Percentiles rank a stretch among this genome's conserved stretches.
phyloP scores from a whole-genome alignment of 1,140 invertebrate genomes.

The Papilio polyxenes region DNA sequence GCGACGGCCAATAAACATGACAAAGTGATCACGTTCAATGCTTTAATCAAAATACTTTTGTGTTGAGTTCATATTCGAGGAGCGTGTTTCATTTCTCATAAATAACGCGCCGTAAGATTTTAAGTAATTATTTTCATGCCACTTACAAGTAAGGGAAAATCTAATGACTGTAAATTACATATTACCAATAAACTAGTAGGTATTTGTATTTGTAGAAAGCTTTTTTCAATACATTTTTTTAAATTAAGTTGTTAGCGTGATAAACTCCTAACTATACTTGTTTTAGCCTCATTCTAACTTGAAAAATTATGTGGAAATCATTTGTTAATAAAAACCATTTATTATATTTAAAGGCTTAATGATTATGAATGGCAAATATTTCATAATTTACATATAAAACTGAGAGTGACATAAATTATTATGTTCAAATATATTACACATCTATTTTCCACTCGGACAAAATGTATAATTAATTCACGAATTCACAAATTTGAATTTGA shows the following conservation, averaged over 20 bases:
- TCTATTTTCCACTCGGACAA: background rate
- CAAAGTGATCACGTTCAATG: background rate
- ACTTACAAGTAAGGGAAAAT: background rate
- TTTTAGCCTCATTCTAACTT: background rate
- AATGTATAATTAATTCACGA: background rate
- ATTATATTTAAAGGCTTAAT: conserved; percentile 6
- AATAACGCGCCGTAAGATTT: background rate
- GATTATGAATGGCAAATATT: conserved; percentile 13
- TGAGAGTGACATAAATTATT: conserved; percentile 22
- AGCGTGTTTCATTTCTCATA: background rate
- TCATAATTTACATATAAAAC: conserved; percentile 16
- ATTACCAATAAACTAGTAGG: no score
- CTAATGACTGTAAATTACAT: no score
- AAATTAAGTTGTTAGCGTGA: no score
- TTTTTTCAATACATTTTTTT: no score
- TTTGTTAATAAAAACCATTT: background rate
- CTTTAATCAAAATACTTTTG: conserved; percentile 25
- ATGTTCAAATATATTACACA: background rate
- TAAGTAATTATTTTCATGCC: background rate
- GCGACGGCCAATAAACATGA: background rate
- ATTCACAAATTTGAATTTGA: conserved; percentile 10
- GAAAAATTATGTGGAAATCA: background rate
- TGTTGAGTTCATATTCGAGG: background rate
- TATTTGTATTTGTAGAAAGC: no score
- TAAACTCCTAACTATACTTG: no score